Evolutionary conservation across 2,888 invertebrate genomes (phyloP), one percentile per base, ranked within the genome.

Genomic region (Eupithecia pulchellata): DNA sequence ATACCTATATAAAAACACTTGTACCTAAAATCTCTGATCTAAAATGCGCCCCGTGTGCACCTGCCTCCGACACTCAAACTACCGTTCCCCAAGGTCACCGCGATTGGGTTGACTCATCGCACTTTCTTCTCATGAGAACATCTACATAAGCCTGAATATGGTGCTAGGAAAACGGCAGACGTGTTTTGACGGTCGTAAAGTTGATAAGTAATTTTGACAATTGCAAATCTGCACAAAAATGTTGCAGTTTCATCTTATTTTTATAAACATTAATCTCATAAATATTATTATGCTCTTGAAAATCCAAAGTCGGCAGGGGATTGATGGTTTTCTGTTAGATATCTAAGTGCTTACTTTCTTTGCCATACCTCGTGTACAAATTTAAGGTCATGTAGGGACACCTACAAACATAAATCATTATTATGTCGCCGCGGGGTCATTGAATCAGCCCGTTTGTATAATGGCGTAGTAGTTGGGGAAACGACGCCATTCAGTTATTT

Each of bases 51-150:
- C 63, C 68, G 62, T 76, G 67, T 72, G 68, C 4, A 13, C 36
- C 63, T 11, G 13, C 58, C 36, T 66, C 39, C 52, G 57, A 66
- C 74, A 52, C 72, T 77, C 70, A 73, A 78, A 75, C 68, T 69
- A 68, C 77, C 70, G 73, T 77, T 47, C 64, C 73, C 77, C 81
- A 81, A 81, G 81, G 81, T 76, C 79, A 71, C 74, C 27, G 32
- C 72, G 63, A 67, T 69, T 69, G 60, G 65, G 66, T 69, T 80
- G 80, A 80, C 75, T 81, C 80, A 81, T 76, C 77, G 58, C 68
- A 78, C 81, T 81, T 81, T 81, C 80, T 78, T 81, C 78, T 77
- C 75, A 69, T 74, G 69, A 66, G 66, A 68, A 62, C 66, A 74
- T 57, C 60, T 32, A 9, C 20, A 63, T 36, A 61, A 4, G 20